Evolutionary conservation across 1,140 invertebrate genomes (phyloP).

Genomic region (Eriocheir sinensis): DNA sequence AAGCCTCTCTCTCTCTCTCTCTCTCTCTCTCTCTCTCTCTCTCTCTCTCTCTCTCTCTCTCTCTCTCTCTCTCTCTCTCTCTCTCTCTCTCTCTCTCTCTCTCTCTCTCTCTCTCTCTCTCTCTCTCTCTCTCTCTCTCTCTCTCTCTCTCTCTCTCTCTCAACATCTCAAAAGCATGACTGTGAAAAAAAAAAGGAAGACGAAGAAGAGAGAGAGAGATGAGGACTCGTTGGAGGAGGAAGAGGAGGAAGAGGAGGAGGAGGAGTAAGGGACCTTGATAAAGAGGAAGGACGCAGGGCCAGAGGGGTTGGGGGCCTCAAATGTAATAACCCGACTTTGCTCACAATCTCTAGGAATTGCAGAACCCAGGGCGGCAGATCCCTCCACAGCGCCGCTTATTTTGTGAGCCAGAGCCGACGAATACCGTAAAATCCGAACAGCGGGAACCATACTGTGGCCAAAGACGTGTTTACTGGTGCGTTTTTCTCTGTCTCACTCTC

Average conservation of each 20-base stretch:
- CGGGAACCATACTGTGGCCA: slow-evolving; percentile 31
- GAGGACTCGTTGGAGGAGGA: background rate
- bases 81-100: no score
- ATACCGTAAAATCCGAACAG: slow-evolving; percentile 65
- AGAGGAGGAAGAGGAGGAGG: background rate
- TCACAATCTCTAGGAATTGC: slow-evolving; percentile 76
- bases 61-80: slow-evolving; percentile 4
- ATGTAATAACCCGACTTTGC: slow-evolving; percentile 76
- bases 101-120: background rate
- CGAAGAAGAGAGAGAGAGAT: background rate
- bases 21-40: slow-evolving; percentile 32
- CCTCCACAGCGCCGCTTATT: slow-evolving; percentile 69
- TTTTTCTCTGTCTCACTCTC: background rate
- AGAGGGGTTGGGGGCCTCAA: slow-evolving; percentile 26
- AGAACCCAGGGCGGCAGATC: slow-evolving; percentile 36
- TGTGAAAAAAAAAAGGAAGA: background rate
- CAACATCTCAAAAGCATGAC: background rate
- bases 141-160: slow-evolving; percentile 19
- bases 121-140: slow-evolving; percentile 14
- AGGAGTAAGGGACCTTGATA: slow-evolving; percentile 9
- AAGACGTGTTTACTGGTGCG: background rate
- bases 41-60: slow-evolving; percentile 28
- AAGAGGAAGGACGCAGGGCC: slow-evolving; percentile 47
- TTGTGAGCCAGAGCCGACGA: slow-evolving; percentile 64
- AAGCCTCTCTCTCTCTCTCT: background rate